phyloP scores from a whole-genome alignment of 2,113 vertebrate species.

The Chaetodon auriga region DNA sequence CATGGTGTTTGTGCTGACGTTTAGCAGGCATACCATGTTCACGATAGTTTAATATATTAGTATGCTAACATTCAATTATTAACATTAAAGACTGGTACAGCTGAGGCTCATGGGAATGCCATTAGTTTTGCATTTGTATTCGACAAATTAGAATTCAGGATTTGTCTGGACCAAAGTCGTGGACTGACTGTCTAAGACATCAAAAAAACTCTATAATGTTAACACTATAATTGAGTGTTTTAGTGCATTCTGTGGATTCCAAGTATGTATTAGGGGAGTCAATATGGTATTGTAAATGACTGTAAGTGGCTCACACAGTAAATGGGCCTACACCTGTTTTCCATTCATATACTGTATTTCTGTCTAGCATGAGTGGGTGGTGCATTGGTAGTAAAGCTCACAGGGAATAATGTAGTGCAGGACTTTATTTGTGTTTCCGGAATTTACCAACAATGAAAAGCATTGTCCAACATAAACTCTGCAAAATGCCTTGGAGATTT shows the following conservation, averaged over 20 bases:
- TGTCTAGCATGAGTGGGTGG: background rate
- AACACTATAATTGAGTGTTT: no score
- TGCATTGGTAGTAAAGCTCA: background rate
- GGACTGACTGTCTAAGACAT: background rate
- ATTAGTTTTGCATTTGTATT: no score
- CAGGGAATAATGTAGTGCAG: background rate
- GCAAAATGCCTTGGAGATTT: slow-evolving; percentile 17
- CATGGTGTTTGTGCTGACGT: no score
- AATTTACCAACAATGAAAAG: background rate
- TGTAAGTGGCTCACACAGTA: background rate
- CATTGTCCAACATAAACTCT: background rate
- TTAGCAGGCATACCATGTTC: no score
- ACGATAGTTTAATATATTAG: background rate
- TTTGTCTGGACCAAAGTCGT: background rate
- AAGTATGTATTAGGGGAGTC: background rate
- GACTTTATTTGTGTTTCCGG: background rate
- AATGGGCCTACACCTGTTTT: background rate
- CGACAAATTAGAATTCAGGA: background rate
- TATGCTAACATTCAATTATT: background rate
- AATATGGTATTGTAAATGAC: background rate
- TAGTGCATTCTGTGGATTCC: background rate
- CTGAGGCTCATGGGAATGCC: no score
- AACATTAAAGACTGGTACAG: no score
- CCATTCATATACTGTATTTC: background rate
- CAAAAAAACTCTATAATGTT: no score